Conservation (phyloP, 2,888 invertebrate genomes). For the Peribatodes rhomboidaria region DNA sequence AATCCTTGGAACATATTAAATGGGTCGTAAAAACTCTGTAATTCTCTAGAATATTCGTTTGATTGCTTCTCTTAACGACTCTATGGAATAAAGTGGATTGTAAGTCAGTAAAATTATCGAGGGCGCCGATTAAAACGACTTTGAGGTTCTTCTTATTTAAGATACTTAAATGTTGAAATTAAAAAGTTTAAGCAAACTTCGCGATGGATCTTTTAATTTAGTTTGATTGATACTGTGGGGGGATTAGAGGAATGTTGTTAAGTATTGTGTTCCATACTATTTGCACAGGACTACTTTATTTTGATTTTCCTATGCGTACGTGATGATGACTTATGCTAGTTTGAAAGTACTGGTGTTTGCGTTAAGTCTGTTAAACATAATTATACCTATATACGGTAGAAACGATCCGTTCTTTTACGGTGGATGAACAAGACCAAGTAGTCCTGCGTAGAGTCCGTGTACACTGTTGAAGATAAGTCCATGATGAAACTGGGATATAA, state of each 20-base stretch:
- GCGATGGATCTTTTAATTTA: conserved; percentile 16
- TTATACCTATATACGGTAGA: too few relatives aligned
- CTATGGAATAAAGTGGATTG: conserved; percentile 43
- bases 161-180: conserved; percentile 31
- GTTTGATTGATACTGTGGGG: conserved; percentile 21
- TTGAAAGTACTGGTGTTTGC: too few relatives aligned
- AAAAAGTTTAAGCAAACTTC: conserved; percentile 25
- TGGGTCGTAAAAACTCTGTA: conserved; percentile 41
- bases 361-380: too few relatives aligned
- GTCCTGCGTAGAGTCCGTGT: conserved; percentile 7
- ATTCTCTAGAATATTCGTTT: conserved; percentile 51
- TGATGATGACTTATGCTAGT: too few relatives aligned
- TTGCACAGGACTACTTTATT: conserved; percentile 7
- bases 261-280: conserved; percentile 2
- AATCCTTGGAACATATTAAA: conserved; percentile 34
- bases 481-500: background rate
- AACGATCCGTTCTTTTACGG: background rate
- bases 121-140: conserved; percentile 42
- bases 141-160: conserved; percentile 37
- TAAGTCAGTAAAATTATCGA: conserved; percentile 45
- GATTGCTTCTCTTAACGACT: conserved; percentile 43
- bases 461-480: conserved; percentile 7
- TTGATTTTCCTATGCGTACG: background rate
- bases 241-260: background rate
- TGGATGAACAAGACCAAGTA: conserved; percentile 1